Conservation (phyloP, 2,113 vertebrate genomes). For the Pelecanus crispus region DNA sequence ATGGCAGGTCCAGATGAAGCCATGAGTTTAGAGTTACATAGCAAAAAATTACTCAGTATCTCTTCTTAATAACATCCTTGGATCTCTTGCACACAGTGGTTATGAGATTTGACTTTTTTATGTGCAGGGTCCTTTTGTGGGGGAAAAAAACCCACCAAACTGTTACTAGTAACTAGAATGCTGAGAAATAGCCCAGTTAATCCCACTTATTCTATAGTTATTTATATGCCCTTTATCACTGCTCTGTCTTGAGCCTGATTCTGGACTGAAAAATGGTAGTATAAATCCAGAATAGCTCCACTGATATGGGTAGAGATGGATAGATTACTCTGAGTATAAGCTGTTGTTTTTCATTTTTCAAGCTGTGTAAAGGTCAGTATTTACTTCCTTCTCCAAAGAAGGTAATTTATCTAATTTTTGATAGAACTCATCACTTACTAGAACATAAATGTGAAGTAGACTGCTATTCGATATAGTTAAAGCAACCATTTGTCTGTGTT, state of each 20-base stretch:
- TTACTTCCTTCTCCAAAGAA: neutral
- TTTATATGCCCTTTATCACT: neutral
- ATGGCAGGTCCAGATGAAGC: neutral
- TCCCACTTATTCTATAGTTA: neutral
- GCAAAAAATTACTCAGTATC: neutral
- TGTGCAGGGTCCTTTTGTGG: neutral
- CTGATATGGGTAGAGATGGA: neutral
- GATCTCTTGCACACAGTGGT: neutral
- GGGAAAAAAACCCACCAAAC: no score
- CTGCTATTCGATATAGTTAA: neutral
- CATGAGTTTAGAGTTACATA: rapidly evolving
- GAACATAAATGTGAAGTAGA: neutral
- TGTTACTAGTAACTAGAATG: neutral
- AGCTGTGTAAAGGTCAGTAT: neutral
- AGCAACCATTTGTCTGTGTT: neutral
- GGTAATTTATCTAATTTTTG: neutral
- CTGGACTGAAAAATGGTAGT: neutral
- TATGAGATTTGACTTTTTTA: neutral
- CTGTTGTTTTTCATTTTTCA: neutral
- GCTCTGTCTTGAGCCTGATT: neutral
- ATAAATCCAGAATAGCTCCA: neutral
- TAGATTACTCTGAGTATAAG: neutral
- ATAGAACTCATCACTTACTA: neutral
- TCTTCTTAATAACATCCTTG: neutral
- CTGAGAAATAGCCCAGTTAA: neutral